A percentile compares a stretch with the other conserved stretches of the same genome.
Conservation (phyloP, 2,888 invertebrate species). For the Brenthis hecate region DNA sequence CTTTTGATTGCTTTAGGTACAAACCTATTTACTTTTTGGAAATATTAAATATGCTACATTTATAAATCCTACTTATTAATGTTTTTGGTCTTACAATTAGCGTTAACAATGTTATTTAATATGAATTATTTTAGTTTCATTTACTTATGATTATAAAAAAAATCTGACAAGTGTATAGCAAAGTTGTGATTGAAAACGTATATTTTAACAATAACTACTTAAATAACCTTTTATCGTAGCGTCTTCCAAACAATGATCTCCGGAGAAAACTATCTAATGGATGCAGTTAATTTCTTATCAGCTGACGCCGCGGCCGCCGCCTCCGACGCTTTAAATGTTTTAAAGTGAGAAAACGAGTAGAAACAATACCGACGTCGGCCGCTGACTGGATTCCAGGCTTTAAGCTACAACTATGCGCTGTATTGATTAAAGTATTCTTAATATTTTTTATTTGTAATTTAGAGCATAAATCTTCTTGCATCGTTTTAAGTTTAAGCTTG, state of each 20-base stretch:
- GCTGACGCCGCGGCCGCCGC: background rate
- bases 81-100: too few species aligned
- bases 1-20: too few species aligned
- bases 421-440: background rate
- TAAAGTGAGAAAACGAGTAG: slow-evolving; percentile 40
- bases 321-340: background rate
- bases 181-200: background rate
- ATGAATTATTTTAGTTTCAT: too few species aligned
- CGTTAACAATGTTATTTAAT: too few species aligned
- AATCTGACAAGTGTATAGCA: too few species aligned
- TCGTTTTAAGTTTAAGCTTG: too few species aligned
- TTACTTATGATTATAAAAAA: too few species aligned
- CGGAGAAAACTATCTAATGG: slow-evolving; percentile 15
- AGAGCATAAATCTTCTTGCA: too few species aligned
- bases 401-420: background rate
- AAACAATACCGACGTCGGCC: slow-evolving; percentile 37
- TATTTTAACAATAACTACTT: background rate
- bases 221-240: slow-evolving; percentile 12
- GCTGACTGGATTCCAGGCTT: slow-evolving; percentile 3
- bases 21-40: too few species aligned
- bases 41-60: too few species aligned
- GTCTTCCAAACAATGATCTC: slow-evolving; percentile 2
- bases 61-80: too few species aligned
- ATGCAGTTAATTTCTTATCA: slow-evolving; percentile 29
- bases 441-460: background rate